Conservation (phyloP, 2,888 invertebrate genomes). For the Leptothorax acervorum region DNA sequence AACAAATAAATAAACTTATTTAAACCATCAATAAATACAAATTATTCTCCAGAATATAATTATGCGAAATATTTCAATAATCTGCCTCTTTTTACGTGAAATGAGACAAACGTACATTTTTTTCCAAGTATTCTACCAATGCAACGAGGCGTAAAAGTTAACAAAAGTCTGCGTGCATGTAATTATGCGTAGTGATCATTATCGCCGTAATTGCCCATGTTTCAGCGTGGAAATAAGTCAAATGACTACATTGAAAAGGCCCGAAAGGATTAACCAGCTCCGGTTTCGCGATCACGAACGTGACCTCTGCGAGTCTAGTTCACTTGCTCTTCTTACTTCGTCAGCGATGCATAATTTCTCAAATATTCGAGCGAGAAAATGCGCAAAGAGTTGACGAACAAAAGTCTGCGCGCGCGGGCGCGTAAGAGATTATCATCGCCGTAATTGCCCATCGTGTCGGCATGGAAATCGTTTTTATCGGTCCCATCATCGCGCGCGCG, state of each 20-base stretch:
- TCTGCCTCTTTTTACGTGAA: not conserved
- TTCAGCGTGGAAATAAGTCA: not conserved
- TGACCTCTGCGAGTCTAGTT: not conserved
- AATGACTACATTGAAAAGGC: not conserved
- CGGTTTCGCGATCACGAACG: slow-evolving; percentile 1
- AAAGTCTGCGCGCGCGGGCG: slow-evolving; percentile 23
- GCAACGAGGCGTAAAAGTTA: not conserved
- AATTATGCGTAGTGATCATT: slow-evolving; percentile 12
- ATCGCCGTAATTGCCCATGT: not conserved
- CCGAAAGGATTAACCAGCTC: slow-evolving; percentile 8
- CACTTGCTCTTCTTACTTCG: not conserved
- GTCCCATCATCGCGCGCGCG: slow-evolving; percentile 43
- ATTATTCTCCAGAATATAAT: not conserved
- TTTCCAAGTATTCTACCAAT: not conserved
- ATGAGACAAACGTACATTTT: not conserved
- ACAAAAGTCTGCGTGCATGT: not conserved
- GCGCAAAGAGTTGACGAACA: slow-evolving; percentile 15
- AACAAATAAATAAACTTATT: not conserved
- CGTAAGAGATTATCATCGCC: slow-evolving; percentile 46
- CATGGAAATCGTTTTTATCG: slow-evolving; percentile 64
- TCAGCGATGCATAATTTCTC: not conserved
- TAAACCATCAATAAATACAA: not conserved
- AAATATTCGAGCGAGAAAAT: slow-evolving; percentile 3
- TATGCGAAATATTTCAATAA: not conserved
- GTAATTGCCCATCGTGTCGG: slow-evolving; percentile 63